Percentiles rank a stretch among this genome's conserved stretches.
These are phyloP conservation scores for Lacanobia oleracea DNA, from an alignment of 2,888 invertebrate genomes.

Conservation along the genomic window DNA sequence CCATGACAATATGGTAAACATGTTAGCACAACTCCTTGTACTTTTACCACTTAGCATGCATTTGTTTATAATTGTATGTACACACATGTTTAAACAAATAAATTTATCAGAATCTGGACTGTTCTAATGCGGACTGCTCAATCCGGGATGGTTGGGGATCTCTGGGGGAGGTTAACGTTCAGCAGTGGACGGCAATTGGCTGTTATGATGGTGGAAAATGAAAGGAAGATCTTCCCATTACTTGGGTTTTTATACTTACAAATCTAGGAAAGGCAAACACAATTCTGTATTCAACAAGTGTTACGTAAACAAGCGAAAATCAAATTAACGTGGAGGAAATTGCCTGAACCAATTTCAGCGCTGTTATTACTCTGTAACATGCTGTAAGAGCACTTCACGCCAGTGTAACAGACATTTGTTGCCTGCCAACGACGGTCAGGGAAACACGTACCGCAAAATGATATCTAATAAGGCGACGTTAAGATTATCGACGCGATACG, in stretches of 20 bases:
- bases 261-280: background rate
- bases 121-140: too few species aligned
- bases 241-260: background rate
- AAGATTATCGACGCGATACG: constrained; percentile 78
- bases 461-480: constrained; percentile 78
- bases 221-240: background rate
- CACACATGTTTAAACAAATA: too few species aligned
- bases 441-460: constrained; percentile 83
- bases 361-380: constrained; percentile 49
- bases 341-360: constrained; percentile 47
- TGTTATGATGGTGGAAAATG: too few species aligned
- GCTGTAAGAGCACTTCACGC: constrained; percentile 53
- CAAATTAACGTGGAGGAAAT: constrained; percentile 30
- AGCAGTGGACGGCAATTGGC: too few species aligned
- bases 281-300: background rate
- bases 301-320: constrained; percentile 13
- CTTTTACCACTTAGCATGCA: too few species aligned
- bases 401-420: constrained; percentile 57
- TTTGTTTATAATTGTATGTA: too few species aligned
- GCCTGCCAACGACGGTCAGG: constrained; percentile 62
- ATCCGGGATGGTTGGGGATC: too few species aligned
- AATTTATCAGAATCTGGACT: too few species aligned
- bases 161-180: too few species aligned
- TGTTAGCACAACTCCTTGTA: too few species aligned
- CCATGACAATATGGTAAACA: too few species aligned